A percentile compares a stretch with the other conserved stretches of the same genome.
phyloP scores from a whole-genome alignment of 2,797 vertebrate species.

The Bryconaethiops microstoma region DNA sequence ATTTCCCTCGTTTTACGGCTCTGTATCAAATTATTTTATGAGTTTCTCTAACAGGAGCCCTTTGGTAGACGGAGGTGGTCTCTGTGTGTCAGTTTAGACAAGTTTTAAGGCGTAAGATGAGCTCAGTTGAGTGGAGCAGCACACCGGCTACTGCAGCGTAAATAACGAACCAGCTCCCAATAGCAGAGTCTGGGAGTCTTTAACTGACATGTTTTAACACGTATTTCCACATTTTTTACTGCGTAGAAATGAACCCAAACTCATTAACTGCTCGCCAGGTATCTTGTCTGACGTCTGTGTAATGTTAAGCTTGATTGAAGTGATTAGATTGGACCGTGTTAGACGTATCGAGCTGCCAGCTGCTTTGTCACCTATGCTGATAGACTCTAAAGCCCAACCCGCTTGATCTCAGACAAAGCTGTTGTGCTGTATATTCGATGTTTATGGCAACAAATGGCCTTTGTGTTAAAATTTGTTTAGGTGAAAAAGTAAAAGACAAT shows the following conservation, averaged over 20 bases:
- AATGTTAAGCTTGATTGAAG: neutral
- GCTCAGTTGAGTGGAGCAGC: conserved; percentile 1
- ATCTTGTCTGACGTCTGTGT: neutral
- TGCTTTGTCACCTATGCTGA: conserved; percentile 36
- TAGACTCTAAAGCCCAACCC: neutral
- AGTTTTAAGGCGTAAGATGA: neutral
- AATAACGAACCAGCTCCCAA: too few species aligned
- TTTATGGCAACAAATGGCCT: neutral
- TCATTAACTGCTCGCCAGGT: too few species aligned
- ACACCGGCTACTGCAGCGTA: neutral
- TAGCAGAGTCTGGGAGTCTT: neutral
- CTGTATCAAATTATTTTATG: neutral
- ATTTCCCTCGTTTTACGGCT: conserved; percentile 32
- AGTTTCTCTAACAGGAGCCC: neutral
- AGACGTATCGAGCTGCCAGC: conserved; percentile 13
- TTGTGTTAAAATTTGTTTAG: neutral
- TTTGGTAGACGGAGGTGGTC: neutral
- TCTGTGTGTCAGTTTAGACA: neutral
- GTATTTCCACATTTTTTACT: neutral
- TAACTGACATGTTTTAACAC: neutral
- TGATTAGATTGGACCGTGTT: neutral
- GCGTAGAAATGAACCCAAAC: neutral
- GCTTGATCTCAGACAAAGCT: neutral
- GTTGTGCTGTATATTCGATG: neutral
- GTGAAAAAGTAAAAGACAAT: neutral